A percentile compares a stretch with the other conserved stretches of the same genome.
These are phyloP conservation scores for Rhingia rostrata DNA, from an alignment of 2,888 invertebrate genomes.

Conservation along the genomic window DNA sequence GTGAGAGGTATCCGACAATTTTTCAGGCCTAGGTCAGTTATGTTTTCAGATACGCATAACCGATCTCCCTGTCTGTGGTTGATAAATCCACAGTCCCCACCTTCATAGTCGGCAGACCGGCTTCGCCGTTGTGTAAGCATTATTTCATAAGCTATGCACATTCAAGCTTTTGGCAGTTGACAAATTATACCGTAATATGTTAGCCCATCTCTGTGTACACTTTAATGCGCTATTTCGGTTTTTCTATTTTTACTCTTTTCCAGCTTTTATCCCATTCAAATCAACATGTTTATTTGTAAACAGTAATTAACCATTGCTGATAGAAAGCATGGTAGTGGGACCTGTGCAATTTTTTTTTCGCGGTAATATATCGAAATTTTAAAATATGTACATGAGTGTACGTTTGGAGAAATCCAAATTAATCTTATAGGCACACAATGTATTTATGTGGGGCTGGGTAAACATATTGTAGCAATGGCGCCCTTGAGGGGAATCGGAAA, in stretches of 20 bases:
- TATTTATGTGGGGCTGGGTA: conserved; percentile 8
- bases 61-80: conserved; percentile 7
- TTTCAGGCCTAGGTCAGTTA: conserved; percentile 54
- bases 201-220: conserved; percentile 3
- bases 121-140: conserved; percentile 13
- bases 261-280: no score
- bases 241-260: neutral
- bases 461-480: conserved; percentile 35
- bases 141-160: conserved; percentile 32
- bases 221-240: conserved; percentile 8
- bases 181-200: conserved; percentile 24
- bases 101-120: neutral
- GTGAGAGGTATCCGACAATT: conserved; percentile 6
- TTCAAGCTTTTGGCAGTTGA: conserved; percentile 37
- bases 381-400: neutral
- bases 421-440: neutral
- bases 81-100: conserved; percentile 1
- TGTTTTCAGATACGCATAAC: conserved; percentile 38
- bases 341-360: conserved; percentile 3
- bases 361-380: conserved; percentile 3
- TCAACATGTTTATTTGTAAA: conserved; percentile 6
- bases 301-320: neutral
- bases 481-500: conserved; percentile 43
- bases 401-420: conserved; percentile 16
- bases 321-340: neutral